Conservation (phyloP, 1,140 invertebrate genomes). For the Bombus fervidus region DNA sequence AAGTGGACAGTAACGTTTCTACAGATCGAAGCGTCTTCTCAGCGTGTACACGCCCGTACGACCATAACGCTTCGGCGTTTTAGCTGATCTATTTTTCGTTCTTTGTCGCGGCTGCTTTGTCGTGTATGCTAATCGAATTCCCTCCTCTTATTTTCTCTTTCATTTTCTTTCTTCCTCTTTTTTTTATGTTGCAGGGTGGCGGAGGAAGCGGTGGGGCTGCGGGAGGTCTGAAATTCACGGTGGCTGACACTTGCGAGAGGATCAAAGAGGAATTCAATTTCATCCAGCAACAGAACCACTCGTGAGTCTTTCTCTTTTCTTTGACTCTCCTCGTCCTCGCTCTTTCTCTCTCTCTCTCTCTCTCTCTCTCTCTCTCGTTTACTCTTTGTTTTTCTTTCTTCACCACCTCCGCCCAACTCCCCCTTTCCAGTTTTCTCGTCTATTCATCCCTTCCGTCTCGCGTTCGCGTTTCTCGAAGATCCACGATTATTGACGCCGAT, state of each 20-base stretch:
- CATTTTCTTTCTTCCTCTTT: not conserved
- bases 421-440: constrained; percentile 29
- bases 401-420: not conserved
- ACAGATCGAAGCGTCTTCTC: not conserved
- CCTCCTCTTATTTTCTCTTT: constrained; percentile 64
- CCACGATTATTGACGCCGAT: constrained; percentile 74
- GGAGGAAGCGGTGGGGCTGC: constrained; percentile 92
- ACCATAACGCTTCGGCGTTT: not conserved
- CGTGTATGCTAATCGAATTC: constrained; percentile 74
- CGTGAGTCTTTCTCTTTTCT: constrained; percentile 87
- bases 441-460: constrained; percentile 42
- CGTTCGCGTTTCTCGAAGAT: constrained; percentile 49
- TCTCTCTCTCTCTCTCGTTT: not conserved
- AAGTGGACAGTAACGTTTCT: not conserved
- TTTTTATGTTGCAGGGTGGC: constrained; percentile 87
- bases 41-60: not conserved
- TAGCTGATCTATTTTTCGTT: constrained; percentile 24
- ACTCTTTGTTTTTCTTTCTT: constrained; percentile 24
- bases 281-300: constrained; percentile 98
- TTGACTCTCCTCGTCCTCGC: constrained; percentile 35
- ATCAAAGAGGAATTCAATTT: constrained; percentile 99
- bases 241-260: constrained; percentile 97
- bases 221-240: constrained; percentile 93
- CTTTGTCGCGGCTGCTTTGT: constrained; percentile 54
- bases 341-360: not conserved